These are phyloP conservation scores for Pantherophis alleghaniensis DNA, from an alignment of 2,797 vertebrate species.

Conservation along the genomic window DNA sequence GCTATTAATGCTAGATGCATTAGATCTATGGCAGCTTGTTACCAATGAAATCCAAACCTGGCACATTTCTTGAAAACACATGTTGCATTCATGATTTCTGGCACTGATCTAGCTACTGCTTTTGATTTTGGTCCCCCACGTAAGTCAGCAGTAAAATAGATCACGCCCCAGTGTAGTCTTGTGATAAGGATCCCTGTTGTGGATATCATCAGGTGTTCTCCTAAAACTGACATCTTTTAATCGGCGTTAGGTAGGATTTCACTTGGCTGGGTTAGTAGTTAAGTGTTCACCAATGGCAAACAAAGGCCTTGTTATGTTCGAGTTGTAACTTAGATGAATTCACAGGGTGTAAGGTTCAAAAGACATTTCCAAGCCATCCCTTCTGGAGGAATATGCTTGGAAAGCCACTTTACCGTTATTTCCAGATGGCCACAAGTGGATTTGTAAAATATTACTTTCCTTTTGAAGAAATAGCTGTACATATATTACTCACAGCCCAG, in stretches of 20 bases:
- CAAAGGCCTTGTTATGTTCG: background rate
- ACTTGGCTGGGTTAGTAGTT: background rate
- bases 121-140: background rate
- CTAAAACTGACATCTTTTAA: background rate
- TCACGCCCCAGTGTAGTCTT: background rate
- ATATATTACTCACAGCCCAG: background rate
- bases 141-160: background rate
- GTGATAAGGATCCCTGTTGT: background rate
- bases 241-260: background rate
- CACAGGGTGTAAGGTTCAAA: background rate
- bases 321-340: background rate
- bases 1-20: background rate
- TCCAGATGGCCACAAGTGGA: conserved; percentile 15
- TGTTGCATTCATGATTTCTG: background rate
- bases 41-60: background rate
- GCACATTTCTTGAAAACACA: background rate
- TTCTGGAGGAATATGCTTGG: background rate
- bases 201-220: background rate
- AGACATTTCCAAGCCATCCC: conserved; percentile 1
- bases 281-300: background rate
- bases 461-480: background rate
- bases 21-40: background rate
- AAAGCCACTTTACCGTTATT: background rate
- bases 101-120: background rate
- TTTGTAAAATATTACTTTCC: background rate